Percentiles rank a stretch among this genome's conserved stretches.
These are phyloP conservation scores for Patiria pectinifera DNA, from an alignment of 53 echinoderm and acorn worm genomes.

Conservation along the genomic window DNA sequence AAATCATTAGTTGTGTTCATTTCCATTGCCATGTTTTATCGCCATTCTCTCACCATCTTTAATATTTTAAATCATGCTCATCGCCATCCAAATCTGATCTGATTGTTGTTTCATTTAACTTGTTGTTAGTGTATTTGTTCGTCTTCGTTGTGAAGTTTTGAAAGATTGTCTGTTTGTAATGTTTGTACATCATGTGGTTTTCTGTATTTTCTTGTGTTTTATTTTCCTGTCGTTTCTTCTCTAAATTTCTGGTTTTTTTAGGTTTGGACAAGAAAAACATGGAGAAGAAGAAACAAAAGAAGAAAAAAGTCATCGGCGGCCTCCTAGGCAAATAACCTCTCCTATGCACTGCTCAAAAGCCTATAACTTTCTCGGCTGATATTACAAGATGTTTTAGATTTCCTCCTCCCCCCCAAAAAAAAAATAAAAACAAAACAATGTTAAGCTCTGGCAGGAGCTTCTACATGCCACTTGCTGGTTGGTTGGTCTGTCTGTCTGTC, in stretches of 20 bases:
- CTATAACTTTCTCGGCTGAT: neutral
- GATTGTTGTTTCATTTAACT: too few relatives aligned
- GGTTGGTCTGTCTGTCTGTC: too few relatives aligned
- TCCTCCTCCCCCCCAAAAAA: neutral
- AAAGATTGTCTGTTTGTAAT: neutral
- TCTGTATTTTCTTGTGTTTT: neutral
- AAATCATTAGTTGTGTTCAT: too few relatives aligned
- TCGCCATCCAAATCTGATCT: too few relatives aligned
- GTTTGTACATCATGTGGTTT: neutral
- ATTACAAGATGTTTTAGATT: constrained; percentile 4
- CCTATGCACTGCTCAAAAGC: neutral
- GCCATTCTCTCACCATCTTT: too few relatives aligned
- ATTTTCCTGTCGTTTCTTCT: constrained; percentile 35
- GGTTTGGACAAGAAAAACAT: constrained; percentile 62
- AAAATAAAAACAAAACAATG: neutral
- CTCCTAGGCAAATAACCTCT: constrained; percentile 22
- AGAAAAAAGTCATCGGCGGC: constrained; percentile 38
- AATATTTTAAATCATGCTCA: too few relatives aligned
- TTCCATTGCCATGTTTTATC: too few relatives aligned
- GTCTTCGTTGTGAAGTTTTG: neutral
- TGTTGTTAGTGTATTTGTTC: neutral
- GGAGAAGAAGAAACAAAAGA: constrained; percentile 56
- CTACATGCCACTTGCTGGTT: neutral
- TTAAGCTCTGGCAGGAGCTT: too few relatives aligned
- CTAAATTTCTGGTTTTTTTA: constrained; percentile 26